Evolutionary conservation across 1,140 invertebrate species (phyloP).

Genomic region (Aphidius gifuensis): DNA sequence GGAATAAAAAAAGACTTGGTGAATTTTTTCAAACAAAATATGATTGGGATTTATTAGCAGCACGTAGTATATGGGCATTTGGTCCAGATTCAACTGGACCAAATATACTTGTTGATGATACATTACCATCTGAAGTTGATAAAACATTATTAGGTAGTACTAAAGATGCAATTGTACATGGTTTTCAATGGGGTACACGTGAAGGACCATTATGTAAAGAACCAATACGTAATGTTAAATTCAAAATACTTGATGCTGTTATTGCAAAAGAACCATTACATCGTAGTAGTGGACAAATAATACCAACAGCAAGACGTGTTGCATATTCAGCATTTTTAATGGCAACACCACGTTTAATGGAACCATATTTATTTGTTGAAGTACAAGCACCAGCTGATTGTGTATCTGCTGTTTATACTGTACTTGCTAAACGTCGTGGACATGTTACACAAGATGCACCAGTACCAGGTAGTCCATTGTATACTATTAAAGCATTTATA

Average conservation of each 20-base stretch:
- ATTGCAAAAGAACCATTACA: conserved; percentile 95
- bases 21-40: conserved; percentile 99
- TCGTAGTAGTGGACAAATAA: conserved; percentile 93
- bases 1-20: conserved; percentile 91
- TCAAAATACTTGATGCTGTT: conserved; percentile 98
- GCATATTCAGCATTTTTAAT: conserved; percentile 98
- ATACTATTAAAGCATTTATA: conserved; percentile 98
- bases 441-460: conserved; percentile 99
- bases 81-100: conserved; percentile 95
- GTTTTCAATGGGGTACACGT: conserved; percentile 98
- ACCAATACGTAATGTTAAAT: conserved; percentile 98
- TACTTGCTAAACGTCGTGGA: conserved; percentile 90
- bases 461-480: conserved; percentile 97
- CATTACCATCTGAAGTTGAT: conserved; percentile 96
- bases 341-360: conserved; percentile 99
- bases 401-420: conserved; percentile 98
- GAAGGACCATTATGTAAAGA: conserved; percentile 99
- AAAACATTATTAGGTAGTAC: conserved; percentile 89
- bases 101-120: conserved; percentile 98
- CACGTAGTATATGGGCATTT: conserved; percentile 99
- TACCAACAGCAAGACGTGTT: conserved; percentile 94
- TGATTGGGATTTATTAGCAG: conserved; percentile 98
- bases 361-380: conserved; percentile 98
- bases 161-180: conserved; percentile 94
- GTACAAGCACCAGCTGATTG: conserved; percentile 99